Evolutionary conservation across 2,797 vertebrate genomes (phyloP), one percentile per base, ranked within the genome.

Genomic region (Darevskia mixta): DNA sequence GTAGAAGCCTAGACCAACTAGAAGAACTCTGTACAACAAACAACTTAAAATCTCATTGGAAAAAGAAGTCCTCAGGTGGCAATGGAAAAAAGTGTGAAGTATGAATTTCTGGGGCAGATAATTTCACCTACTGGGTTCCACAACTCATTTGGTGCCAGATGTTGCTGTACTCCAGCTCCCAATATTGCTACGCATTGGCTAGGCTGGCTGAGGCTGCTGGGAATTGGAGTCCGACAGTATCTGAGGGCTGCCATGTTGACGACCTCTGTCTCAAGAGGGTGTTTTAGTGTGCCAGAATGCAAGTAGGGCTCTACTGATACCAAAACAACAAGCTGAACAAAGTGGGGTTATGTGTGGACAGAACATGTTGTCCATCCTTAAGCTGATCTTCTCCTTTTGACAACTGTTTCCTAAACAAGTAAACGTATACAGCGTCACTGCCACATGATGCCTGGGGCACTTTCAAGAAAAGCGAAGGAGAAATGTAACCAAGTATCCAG

Each of bases 331-430:
- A 87, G 87, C 71, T 43, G 8, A 35, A 88, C 77, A 84, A 38
- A 49, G 0, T 2, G 41, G 49, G 49, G 49, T 15, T 55, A 55
- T 55, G 13, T 55, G 49, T 55, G 85, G 32, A 69, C 85, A 55
- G 81, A 83, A 87, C n/a, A n/a, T 78, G 27, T 23, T 35, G 72
- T 77, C 43, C 83, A 1, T 77, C 87, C 29, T 41, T 78, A 78
- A 83, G 8, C 55, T 71, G 85, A 32, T 8, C 61, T 75, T 79
- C 41, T 55, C 61, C n/a, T 17, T 61, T 81, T 64, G 55, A 73
- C 77, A 69, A 72, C 18, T 78, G 43, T 71, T 69, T 76, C 81
- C 41, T 55, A 55, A 69, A 79, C 13, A 76, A 61, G 29, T 35
- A 35, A 77, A 29, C 78, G n/a, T 29, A 66, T 35, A 49, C 4